Evolutionary conservation across 2,888 invertebrate species (phyloP).

Genomic region (Heliconius hortense): DNA sequence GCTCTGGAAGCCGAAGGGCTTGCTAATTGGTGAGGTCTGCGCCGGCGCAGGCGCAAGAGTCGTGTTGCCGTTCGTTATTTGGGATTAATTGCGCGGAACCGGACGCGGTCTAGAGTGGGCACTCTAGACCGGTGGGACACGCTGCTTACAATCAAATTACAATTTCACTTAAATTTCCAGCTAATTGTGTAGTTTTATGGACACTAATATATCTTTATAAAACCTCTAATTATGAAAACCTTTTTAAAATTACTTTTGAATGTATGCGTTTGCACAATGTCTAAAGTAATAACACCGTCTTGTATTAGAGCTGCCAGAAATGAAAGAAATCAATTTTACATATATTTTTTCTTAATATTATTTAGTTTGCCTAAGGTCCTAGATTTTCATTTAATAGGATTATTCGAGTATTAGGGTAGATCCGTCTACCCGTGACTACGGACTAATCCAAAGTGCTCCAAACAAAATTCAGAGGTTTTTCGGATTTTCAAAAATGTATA

Average conservation of each 20-base stretch:
- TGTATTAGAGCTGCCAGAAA: not conserved
- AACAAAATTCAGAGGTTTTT: no score
- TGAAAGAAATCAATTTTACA: not conserved
- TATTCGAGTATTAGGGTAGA: no score
- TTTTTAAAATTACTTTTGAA: not conserved
- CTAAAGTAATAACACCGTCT: not conserved
- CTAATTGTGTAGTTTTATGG: conserved; percentile 21
- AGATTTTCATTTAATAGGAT: no score
- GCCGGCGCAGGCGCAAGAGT: conserved; percentile 61
- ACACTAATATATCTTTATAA: conserved; percentile 1
- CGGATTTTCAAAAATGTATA: no score
- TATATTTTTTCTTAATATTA: no score
- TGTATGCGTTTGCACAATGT: not conserved
- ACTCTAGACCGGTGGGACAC: conserved; percentile 47
- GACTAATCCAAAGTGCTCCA: no score
- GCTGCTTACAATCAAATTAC: conserved; percentile 40
- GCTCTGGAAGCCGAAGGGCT: conserved; percentile 35
- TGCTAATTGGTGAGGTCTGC: conserved; percentile 66
- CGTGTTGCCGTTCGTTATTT: conserved; percentile 77
- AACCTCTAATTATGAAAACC: not conserved
- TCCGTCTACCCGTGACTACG: no score
- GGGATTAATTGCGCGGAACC: conserved; percentile 78
- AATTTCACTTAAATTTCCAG: conserved; percentile 29
- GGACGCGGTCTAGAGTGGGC: conserved; percentile 70
- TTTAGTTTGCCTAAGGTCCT: no score